Base-by-base conservation (phyloP, 92 coral and sea anemone genomes). In the Siderastrea radians region DNA sequence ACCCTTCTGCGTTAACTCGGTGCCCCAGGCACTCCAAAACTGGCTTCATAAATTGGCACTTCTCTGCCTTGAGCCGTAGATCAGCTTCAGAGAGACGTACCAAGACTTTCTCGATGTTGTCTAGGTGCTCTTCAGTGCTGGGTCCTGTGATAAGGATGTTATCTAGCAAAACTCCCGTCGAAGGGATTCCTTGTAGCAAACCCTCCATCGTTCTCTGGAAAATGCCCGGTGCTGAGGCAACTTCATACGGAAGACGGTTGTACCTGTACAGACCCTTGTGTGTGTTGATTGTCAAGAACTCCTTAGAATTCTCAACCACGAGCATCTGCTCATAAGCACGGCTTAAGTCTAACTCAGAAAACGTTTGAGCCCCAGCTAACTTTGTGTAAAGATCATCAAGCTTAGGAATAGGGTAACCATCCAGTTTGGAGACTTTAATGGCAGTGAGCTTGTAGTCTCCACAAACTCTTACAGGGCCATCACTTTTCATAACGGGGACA, bases 231-330 rank as follows among this genome's bases (percentile, higher is more conserved):
- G 87, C 87, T 57, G 91, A 88, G 54, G 87, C 86, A 67, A 81
- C 91, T 44, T 86, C 91, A 74, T 80, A 88, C 5, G 91, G 91
- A n/a, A 88, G 82, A 38, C 91, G 81, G 46, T 80, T 88, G 79
- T 80, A 80, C 58, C 91, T 70, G 87, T 80, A 88, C 54, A 88
- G 87, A 49, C 91, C 91, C 58, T 81, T 47, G 82, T 81, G 91
- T 17, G 91, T 88, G 87, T 88, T 88, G 70, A 88, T 90, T 47
- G 90, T 90, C 26, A 90, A 48, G 38, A 48, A 90, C 60, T 71
- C 60, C 80, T 85, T 85, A 74, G 90, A 85, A 55, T 79, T 78
- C 54, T 90, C 89, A 77, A 83, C 91, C 63, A 91, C 66, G 16
- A 81, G 84, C 81, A 82, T 75, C 78, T 91, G 91, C 78, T 91